phyloP scores from a whole-genome alignment of 2,888 invertebrate genomes.

The Neuroscelio doddi region DNA sequence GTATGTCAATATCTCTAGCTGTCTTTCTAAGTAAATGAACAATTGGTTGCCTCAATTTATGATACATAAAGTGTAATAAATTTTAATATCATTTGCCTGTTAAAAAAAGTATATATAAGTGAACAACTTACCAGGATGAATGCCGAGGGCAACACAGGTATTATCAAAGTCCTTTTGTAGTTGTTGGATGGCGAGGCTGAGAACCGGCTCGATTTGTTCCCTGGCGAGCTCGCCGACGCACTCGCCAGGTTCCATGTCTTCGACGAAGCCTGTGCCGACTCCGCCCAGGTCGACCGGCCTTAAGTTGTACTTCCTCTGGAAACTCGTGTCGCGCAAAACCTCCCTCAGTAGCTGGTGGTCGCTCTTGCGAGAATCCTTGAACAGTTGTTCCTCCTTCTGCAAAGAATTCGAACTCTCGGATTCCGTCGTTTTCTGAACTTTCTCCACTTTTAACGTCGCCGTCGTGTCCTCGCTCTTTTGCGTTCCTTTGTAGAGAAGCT shows the following conservation, averaged over 20 bases:
- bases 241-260: constrained; percentile 80
- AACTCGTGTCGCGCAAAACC: constrained; percentile 87
- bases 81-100: too few species aligned
- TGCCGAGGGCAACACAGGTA: constrained; percentile 88
- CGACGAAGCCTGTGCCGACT: constrained; percentile 73
- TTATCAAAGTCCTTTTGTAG: constrained; percentile 88
- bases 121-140: constrained; percentile 86
- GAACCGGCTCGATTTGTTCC: constrained; percentile 86
- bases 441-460: constrained; percentile 20
- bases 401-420: constrained; percentile 27
- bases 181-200: constrained; percentile 89
- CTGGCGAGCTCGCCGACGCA: constrained; percentile 77
- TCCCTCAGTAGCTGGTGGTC: constrained; percentile 86
- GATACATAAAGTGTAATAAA: too few species aligned
- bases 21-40: too few species aligned
- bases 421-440: constrained; percentile 10
- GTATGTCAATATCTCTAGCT: too few species aligned
- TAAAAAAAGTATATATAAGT: too few species aligned
- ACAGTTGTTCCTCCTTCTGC: constrained; percentile 58
- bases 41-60: too few species aligned
- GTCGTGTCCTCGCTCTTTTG: constrained; percentile 28
- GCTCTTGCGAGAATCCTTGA: constrained; percentile 58
- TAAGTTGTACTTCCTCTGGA: constrained; percentile 88
- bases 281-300: constrained; percentile 82
- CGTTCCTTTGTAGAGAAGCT: constrained; percentile 60